Base-by-base conservation (phyloP, 2,113 vertebrate genomes). In the Thamnophis sirtalis region DNA sequence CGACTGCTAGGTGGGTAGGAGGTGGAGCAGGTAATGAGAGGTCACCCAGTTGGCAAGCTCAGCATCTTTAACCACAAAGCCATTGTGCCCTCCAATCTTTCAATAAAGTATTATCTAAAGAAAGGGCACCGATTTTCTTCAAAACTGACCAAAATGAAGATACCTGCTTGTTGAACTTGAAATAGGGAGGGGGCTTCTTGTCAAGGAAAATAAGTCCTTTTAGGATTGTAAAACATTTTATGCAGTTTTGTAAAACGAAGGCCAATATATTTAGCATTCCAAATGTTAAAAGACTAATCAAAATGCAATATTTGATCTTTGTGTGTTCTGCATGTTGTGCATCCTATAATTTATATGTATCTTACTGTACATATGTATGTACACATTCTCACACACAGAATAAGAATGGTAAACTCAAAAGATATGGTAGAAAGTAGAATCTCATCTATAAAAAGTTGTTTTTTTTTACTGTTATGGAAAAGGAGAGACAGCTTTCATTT, bases 381-480 rank as follows among this genome's bases (percentile, higher is more conserved):
- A 91, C 11, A 17, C 50, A 9, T 21, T 94, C n/a, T 94, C n/a
- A 94, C 53, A 68, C 0, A 87, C 84, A 91, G 90, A 90, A 38
- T 60, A 86, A 33, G 4, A 91, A 28, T 33, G 53, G 6, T 68
- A 94, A 54, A 21, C 10, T 22, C 38, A 26, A 28, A 48, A 48
- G 33, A n/a, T 54, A 80, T 17, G 0, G 33, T n/a, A 92, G 51
- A 85, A 89, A 92, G 51, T 80, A 89, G 5, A 28, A 87, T 80
- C 24, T 50, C 6, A 28, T 8, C 87, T 50, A 73, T 28, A 86
- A 4, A 89, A 85, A 43, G 2, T 24, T 90, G n/a, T 84, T 93
- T 87, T 21, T 21, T 90, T 73, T 92, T 89, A 93, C 24, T 28
- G 84, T 89, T 54, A 63, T 48, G n/a, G 93, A 54, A 38, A 94